Conservation (phyloP, 2,888 invertebrate species). For the Leuctra nigra region DNA sequence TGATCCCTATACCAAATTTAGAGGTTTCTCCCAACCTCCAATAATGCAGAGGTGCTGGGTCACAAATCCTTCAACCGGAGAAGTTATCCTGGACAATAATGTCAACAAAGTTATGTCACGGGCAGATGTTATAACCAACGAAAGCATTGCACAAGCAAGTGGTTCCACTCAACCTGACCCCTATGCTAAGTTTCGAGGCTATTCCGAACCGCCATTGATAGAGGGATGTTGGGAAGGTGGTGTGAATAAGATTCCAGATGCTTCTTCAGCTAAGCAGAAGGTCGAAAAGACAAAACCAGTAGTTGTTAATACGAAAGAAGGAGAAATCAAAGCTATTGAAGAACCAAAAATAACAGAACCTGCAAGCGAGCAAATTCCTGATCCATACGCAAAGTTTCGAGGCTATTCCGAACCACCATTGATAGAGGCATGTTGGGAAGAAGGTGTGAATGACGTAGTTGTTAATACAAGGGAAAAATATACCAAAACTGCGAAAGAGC, state of each 20-base stretch:
- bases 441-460: neutral
- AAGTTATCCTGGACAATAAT: neutral
- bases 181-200: neutral
- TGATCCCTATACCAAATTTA: neutral
- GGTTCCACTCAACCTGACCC: neutral
- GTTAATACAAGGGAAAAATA: no score
- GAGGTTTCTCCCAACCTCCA: conserved; percentile 3
- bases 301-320: neutral
- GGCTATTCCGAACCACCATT: neutral
- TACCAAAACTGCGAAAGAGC: no score
- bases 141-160: neutral
- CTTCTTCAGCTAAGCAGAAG: neutral
- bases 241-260: no score
- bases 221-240: neutral
- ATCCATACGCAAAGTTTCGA: neutral
- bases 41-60: conserved; percentile 7
- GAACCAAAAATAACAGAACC: no score
- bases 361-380: neutral
- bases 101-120: neutral
- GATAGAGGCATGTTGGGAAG: neutral
- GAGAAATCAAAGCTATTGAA: no score
- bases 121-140: neutral
- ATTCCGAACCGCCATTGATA: neutral
- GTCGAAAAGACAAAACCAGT: neutral
- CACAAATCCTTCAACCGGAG: neutral